Percentiles rank a stretch among this genome's conserved stretches.
Conservation (phyloP, 2,113 vertebrate species). For the Bombycilla garrulus region DNA sequence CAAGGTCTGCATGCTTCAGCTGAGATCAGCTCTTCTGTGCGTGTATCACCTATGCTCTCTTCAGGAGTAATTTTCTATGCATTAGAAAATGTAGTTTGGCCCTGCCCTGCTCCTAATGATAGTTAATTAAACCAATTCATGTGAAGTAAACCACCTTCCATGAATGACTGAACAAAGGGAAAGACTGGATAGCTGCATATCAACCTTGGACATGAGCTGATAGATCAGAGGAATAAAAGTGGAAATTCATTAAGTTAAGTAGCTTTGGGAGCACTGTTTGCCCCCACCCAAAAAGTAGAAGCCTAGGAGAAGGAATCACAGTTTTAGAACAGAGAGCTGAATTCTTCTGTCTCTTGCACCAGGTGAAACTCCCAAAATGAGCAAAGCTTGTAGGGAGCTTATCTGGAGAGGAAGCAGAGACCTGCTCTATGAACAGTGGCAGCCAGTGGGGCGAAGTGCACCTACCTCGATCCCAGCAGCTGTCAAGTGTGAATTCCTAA, state of each 20-base stretch:
- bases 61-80: neutral
- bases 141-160: neutral
- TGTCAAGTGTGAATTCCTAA: neutral
- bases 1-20: neutral
- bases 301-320: neutral
- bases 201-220: neutral
- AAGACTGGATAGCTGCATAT: neutral
- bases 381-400: neutral
- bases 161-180: neutral
- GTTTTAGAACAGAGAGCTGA: neutral
- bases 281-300: neutral
- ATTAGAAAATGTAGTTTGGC: neutral
- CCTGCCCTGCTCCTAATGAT: neutral
- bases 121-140: conserved; percentile 7
- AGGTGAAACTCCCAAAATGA: neutral
- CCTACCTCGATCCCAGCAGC: neutral
- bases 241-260: neutral
- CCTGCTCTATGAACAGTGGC: neutral
- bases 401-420: neutral
- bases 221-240: neutral
- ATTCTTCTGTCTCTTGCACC: neutral
- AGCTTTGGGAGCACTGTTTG: neutral
- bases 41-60: neutral
- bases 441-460: neutral
- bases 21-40: neutral